A percentile compares a stretch with the other conserved stretches of the same genome.
phyloP scores from a whole-genome alignment of 2,113 vertebrate genomes.

The Podiceps cristatus region DNA sequence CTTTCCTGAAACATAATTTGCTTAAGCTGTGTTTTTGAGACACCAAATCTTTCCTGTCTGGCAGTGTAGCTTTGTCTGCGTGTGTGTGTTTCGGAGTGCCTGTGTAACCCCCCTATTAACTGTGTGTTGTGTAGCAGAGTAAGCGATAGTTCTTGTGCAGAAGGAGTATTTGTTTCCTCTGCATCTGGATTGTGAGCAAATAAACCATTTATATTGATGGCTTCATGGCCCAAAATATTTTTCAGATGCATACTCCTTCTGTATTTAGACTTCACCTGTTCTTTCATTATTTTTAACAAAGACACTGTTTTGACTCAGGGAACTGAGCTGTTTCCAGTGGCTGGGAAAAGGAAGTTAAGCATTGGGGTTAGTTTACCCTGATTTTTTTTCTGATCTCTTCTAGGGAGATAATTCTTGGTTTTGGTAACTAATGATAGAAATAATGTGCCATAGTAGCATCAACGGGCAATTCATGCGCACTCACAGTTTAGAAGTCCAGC shows the following conservation, averaged over 20 bases:
- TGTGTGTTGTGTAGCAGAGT: background rate
- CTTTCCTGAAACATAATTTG: background rate
- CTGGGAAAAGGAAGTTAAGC: background rate
- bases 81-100: background rate
- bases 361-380: background rate
- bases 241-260: background rate
- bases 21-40: background rate
- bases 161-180: background rate
- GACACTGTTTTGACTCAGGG: background rate
- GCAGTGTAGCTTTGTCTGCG: background rate
- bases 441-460: accelerated
- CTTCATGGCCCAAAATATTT: background rate
- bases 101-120: background rate
- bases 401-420: background rate
- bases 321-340: background rate
- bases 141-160: background rate
- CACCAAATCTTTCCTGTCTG: background rate
- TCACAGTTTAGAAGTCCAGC: background rate
- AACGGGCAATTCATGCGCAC: accelerated
- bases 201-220: background rate
- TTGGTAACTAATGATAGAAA: background rate
- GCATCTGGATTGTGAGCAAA: slow-evolving; percentile 4
- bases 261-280: slow-evolving; percentile 50
- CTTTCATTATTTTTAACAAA: slow-evolving; percentile 7
- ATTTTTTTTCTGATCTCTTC: background rate